Conservation (phyloP, 2,113 vertebrate species). For the Desmodus rotundus region DNA sequence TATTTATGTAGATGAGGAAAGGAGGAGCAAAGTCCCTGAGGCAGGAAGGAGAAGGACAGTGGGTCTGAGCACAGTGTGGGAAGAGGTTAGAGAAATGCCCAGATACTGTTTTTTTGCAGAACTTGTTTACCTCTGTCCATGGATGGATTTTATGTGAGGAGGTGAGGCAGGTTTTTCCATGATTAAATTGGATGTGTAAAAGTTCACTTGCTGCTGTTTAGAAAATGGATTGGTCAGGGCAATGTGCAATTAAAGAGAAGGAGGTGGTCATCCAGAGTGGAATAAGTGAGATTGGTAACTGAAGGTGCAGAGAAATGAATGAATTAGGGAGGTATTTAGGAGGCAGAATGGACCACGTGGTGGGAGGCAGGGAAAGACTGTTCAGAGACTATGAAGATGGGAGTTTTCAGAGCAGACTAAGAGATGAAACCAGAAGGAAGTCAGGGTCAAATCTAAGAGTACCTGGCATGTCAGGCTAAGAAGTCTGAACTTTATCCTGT, state of each 20-base stretch:
- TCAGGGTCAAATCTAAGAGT: neutral
- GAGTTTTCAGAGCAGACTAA: neutral
- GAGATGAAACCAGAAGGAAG: neutral
- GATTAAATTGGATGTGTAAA: neutral
- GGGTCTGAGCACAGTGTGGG: neutral
- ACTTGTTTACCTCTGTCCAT: neutral
- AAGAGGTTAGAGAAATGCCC: neutral
- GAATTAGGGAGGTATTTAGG: neutral
- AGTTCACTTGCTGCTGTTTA: neutral
- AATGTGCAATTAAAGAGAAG: neutral
- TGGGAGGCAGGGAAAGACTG: neutral
- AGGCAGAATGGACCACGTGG: neutral
- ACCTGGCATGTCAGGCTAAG: neutral
- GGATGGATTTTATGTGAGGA: neutral
- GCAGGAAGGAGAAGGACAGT: fast-evolving
- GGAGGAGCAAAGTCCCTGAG: neutral
- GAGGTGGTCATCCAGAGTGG: neutral
- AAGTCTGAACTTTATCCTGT: constrained; percentile 59
- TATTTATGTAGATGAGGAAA: neutral
- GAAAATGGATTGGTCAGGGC: neutral
- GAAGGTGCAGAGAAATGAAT: neutral
- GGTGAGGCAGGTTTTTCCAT: neutral
- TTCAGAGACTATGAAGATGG: neutral
- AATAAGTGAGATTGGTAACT: neutral
- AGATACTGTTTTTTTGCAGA: neutral